phyloP scores from a whole-genome alignment of 2,113 vertebrate genomes.

The Larimichthys crocea region DNA sequence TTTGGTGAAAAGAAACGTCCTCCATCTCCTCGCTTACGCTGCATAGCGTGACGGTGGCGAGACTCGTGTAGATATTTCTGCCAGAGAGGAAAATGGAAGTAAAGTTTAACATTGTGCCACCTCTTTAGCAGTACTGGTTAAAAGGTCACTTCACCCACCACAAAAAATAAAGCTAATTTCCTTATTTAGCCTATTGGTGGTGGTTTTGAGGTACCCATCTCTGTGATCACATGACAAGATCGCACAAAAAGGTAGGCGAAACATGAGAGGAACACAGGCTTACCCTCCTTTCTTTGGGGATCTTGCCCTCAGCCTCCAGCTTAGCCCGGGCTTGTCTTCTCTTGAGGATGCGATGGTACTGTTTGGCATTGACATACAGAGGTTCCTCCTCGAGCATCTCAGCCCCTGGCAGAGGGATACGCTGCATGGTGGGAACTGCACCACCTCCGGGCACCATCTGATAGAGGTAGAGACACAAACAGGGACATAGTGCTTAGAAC shows the following conservation, averaged over 20 bases:
- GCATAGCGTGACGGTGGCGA: conserved; percentile 97
- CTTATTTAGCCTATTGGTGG: neutral
- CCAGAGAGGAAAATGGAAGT: neutral
- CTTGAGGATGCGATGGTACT: conserved; percentile 98
- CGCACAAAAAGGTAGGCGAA: neutral
- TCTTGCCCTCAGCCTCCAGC: conserved; percentile 97
- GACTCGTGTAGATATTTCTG: conserved; percentile 99
- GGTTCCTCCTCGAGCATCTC: conserved; percentile 99
- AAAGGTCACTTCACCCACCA: neutral
- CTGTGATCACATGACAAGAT: neutral
- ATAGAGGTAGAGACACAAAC: conserved; percentile 25
- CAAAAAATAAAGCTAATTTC: neutral
- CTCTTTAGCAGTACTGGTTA: neutral
- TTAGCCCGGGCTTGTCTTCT: conserved; percentile 96
- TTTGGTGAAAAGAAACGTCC: conserved; percentile 98
- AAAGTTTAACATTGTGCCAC: neutral
- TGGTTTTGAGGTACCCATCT: neutral
- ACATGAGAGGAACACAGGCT: neutral
- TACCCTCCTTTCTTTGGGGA: conserved; percentile 98
- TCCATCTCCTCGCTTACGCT: conserved; percentile 94
- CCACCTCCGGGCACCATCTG: conserved; percentile 97
- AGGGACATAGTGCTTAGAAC: conserved; percentile 18
- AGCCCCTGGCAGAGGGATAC: conserved; percentile 96
- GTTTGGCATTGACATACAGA: conserved; percentile 98
- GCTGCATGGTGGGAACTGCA: conserved; percentile 93